Conservation (phyloP, 2,888 invertebrate genomes). For the Epinotia ramella region DNA sequence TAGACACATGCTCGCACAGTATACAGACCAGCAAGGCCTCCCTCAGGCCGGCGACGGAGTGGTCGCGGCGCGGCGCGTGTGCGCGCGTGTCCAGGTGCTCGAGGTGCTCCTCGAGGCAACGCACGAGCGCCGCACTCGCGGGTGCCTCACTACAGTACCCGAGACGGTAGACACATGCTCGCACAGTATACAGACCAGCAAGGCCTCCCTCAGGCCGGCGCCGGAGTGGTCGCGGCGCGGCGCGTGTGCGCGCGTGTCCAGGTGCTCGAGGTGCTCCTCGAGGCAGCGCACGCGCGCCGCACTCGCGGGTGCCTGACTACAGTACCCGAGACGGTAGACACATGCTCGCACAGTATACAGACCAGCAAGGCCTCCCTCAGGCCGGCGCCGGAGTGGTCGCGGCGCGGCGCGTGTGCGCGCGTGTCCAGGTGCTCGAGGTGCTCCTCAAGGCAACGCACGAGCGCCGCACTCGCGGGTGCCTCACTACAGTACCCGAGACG, state of each 20-base stretch:
- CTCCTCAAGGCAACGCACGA: constrained; percentile 70
- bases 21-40: background rate
- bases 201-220: constrained; percentile 65
- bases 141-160: constrained; percentile 56
- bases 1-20: background rate
- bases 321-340: no score
- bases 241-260: constrained; percentile 55
- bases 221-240: constrained; percentile 52
- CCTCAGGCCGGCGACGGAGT: background rate
- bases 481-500: no score
- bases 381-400: constrained; percentile 55
- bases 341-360: constrained; percentile 45
- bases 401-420: constrained; percentile 58
- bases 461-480: constrained; percentile 73
- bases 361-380: constrained; percentile 71
- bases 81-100: constrained; percentile 67
- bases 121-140: no score
- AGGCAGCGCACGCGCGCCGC: constrained; percentile 71
- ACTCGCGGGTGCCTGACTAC: constrained; percentile 66
- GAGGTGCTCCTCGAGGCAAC: constrained; percentile 60
- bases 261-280: constrained; percentile 67
- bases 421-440: constrained; percentile 72
- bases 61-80: constrained; percentile 50
- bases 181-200: constrained; percentile 60
- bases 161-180: no score